Conservation (phyloP, 1,140 invertebrate species). For the Ectropis grisescens region DNA sequence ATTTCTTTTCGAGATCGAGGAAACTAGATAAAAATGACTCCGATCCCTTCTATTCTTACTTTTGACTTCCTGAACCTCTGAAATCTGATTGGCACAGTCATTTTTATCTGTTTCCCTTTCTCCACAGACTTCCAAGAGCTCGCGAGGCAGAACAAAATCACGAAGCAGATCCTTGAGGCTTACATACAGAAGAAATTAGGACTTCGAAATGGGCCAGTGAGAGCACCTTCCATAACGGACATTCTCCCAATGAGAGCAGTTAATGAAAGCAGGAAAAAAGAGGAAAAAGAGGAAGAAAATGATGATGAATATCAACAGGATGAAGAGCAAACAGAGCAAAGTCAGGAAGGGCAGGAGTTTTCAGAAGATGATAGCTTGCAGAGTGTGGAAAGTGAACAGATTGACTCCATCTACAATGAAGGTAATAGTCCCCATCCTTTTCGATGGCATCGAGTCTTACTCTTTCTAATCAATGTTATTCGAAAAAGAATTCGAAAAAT, state of each 20-base stretch:
- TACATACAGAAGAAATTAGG: conserved; percentile 76
- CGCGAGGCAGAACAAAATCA: conserved; percentile 79
- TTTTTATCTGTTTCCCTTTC: conserved; percentile 67
- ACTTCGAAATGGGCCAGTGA: conserved; percentile 50
- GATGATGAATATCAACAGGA: not conserved
- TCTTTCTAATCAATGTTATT: too few species aligned
- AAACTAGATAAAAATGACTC: conserved; percentile 65
- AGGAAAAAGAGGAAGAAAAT: conserved; percentile 15
- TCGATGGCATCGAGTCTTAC: too few species aligned
- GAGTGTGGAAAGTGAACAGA: conserved; percentile 76
- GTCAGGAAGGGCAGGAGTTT: conserved; percentile 25
- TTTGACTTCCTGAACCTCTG: conserved; percentile 12
- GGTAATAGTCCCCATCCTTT: too few species aligned
- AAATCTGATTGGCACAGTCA: conserved; percentile 42
- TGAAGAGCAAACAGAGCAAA: conserved; percentile 8
- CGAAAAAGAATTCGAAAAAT: too few species aligned
- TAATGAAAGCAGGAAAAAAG: conserved; percentile 1
- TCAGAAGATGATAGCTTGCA: conserved; percentile 67
- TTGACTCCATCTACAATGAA: conserved; percentile 51
- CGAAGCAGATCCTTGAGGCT: conserved; percentile 78
- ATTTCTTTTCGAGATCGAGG: too few species aligned
- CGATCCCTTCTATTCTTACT: conserved; percentile 21
- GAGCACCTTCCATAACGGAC: conserved; percentile 72
- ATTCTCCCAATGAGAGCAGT: conserved; percentile 66
- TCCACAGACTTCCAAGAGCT: conserved; percentile 72